Base-by-base conservation (phyloP, 2,888 invertebrate species). In the Bembecia ichneumoniformis region DNA sequence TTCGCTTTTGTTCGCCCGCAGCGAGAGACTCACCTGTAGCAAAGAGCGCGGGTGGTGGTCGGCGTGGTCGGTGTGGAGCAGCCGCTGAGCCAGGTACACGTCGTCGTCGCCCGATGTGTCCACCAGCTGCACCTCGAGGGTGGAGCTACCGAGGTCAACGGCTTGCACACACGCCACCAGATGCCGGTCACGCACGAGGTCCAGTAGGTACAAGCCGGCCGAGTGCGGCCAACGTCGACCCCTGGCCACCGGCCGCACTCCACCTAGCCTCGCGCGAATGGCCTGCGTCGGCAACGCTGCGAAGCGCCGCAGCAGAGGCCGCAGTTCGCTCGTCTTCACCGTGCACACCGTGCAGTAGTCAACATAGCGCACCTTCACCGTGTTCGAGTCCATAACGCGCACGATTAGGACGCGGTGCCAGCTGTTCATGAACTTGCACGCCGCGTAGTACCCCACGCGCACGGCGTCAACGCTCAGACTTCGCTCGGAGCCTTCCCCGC, bases 281-380 rank as follows among this genome's bases (percentile, higher is more conserved):
- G 87, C 89, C 77, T 89, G 89, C 66, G 80, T 82, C 40, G 87
- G 83, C 60, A 89, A 72, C 53, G 55, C 34, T 3, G 66, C 69
- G 71, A 87, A 90, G 46, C 60, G 59, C 35, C 71, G 72, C 58
- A 59, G 77, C 60, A 89, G 76, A 52, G 81, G 68, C 56, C 64
- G 63, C 65, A 84, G 77, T 55, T 4, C 28, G 5, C n/a, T 0
- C 56, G 43, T 61, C 2, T 20, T 0, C 58, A 75, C 77, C 50
- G 63, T 61, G 52, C 77, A 77, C 65, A 89, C 83, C 45, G 89
- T 89, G 63, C 89, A 90, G 74, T 88, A 90, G 79, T 90, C 90
- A 57, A 90, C 74, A 72, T 87, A 89, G 40, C 87, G 87, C 15
- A 86, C 88, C 74, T 83, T 86, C 55, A 88, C 83, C n/a, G 72